phyloP scores from a whole-genome alignment of 2,113 vertebrate species.

The Quiscalus mexicanus region DNA sequence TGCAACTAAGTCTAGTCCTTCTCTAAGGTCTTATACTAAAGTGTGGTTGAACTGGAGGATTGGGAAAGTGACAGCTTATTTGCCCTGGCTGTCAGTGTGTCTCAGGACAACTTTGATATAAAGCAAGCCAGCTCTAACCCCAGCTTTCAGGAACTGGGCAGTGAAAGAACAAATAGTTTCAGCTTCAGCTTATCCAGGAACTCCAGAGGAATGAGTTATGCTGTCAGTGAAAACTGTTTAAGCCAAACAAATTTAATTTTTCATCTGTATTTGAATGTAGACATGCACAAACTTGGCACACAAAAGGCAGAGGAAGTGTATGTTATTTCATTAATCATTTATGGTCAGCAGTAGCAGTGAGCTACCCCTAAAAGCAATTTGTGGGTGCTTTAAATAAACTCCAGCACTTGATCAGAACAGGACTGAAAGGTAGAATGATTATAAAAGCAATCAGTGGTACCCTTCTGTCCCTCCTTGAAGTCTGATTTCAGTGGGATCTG shows the following conservation, averaged over 20 bases:
- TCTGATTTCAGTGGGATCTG: neutral
- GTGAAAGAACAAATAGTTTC: slow-evolving; percentile 45
- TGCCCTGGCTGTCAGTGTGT: neutral
- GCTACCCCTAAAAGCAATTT: neutral
- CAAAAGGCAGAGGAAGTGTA: neutral
- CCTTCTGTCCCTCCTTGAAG: neutral
- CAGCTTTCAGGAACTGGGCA: slow-evolving; percentile 11
- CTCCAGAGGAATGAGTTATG: slow-evolving; percentile 46
- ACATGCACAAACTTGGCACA: slow-evolving; percentile 21
- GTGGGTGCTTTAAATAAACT: neutral
- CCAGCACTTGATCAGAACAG: neutral
- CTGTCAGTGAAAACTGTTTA: slow-evolving; percentile 8
- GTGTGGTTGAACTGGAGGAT: neutral
- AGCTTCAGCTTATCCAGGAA: slow-evolving; percentile 22
- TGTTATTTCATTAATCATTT: neutral
- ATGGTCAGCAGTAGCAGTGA: neutral
- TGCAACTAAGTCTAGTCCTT: neutral
- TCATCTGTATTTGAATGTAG: slow-evolving; percentile 43
- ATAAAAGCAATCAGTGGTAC: neutral
- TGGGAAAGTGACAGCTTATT: neutral
- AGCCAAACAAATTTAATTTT: slow-evolving; percentile 52
- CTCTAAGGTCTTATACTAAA: neutral
- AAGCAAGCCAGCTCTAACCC: neutral
- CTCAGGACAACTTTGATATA: neutral
- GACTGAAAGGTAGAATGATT: neutral